Base-by-base conservation (phyloP, 2,113 vertebrate species). In the Ariopsis seemanni region DNA sequence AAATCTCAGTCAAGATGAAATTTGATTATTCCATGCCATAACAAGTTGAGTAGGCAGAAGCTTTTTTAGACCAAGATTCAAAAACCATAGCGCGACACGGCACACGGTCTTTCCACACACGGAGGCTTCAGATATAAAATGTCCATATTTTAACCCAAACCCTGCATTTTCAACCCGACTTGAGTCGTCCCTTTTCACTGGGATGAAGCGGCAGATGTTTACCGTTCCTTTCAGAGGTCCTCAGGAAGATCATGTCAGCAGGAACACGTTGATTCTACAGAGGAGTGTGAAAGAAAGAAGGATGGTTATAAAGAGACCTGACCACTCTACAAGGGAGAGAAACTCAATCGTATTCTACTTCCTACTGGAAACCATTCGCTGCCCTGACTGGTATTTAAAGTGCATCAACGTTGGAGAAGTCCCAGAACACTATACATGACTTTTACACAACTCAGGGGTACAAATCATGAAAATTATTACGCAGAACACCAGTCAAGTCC, bases 171-270 rank as follows among this genome's bases (percentile, higher is more conserved):
- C 4, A 12, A 10, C 42, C 22, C 60, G 34, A 14, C 84, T 57
- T 77, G 72, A 57, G 11, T 79, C 75, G 83, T 88, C 63, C 75
- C 75, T 57, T n/a, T 87, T 85, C 89, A 90, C 90, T 55, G 90
- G 91, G 90, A 92, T 93, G 91, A 95, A 97, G 92, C 95, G 94
- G 95, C 95, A 96, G 95, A 96, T 95, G 95, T 95, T 97, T 97
- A 99, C 98, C 98, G 85, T 99, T 99, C 95, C 97, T 98, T 94
- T 99, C 98, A 18, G 98, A 99, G 11, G 98, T 99, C 95, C 98
- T 96, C 93, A 99, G 95, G 95, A 99, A 99, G 95, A 99, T 98
- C 98, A 99, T 99, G 96, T 99, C 98, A 89, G 98, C 98, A 91
- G 98, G 98, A 93, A 99, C 97, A 86, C 97, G 94, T 92, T 99